Base-by-base conservation (phyloP, 2,888 invertebrate genomes). In the Poecilobothrus nobilitatus region DNA sequence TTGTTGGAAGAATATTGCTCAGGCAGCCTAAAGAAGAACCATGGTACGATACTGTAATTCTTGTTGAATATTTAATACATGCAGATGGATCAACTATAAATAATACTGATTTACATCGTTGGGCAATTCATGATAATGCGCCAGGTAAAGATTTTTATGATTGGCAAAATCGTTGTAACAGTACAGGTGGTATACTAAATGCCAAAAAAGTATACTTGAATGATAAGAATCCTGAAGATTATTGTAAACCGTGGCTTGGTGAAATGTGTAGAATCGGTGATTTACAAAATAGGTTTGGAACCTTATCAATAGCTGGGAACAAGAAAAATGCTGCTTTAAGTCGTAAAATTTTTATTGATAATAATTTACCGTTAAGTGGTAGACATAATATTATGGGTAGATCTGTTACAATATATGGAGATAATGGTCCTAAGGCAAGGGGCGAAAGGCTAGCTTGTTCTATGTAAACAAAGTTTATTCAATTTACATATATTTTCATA, bases 381-480 rank as follows among this genome's bases (percentile, higher is more conserved):
- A 85, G 86, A 20, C 83, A 88, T 76, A 88, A 88, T 72, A 78
- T 80, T 20, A 65, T 95, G 75, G 92, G 91, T 66, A 91, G 89
- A 78, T 92, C 95, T 9, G 82, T 97, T 44, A 92, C 95, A 2
- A 86, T 97, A 66, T 93, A 91, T 76, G 95, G 93, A 77, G 94
- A 95, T 77, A 87, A 90, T 76, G 93, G 93, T 0, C 95, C 95
- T 0, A 88, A 89, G 71, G 94, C 94, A 0, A 83, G 95, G 72
- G 95, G 95, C 18, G 93, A 95, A 80, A 83, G 95, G 71, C 84
- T 96, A 77, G 94, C 93, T 0, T 97, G 97, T 79, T 91, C 94
- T 10, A 86, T 87, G 92, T 94, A 80, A 86, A 84, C 15, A 22
- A n/a, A 44, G 22, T 27, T 22, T 33, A 65, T 2, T 33, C 27